A percentile compares a stretch with the other conserved stretches of the same genome.
Conservation (phyloP, 92 coral and sea anemone species). For the Palythoa grandis region DNA sequence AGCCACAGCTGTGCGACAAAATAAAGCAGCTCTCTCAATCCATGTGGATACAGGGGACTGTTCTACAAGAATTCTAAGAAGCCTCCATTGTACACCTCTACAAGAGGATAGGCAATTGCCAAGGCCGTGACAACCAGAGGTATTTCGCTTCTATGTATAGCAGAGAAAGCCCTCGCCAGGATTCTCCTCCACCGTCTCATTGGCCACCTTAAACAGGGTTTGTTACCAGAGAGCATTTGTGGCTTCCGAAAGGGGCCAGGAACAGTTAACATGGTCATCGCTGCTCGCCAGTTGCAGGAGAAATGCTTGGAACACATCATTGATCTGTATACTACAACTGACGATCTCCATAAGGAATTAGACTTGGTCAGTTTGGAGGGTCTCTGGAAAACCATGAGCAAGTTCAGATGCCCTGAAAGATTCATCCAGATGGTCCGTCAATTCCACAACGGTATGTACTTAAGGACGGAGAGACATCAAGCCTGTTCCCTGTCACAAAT, state of each 20-base stretch:
- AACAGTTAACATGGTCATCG: neutral
- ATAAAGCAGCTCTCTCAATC: neutral
- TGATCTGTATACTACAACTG: neutral
- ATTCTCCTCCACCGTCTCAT: neutral
- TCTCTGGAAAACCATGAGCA: neutral
- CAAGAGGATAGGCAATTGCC: neutral
- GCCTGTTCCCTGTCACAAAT: constrained; percentile 1
- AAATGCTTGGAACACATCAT: neutral
- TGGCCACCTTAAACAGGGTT: neutral
- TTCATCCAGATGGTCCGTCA: neutral
- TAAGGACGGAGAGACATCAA: neutral
- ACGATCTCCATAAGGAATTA: neutral
- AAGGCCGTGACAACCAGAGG: constrained; percentile 14
- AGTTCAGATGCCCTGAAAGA: constrained; percentile 7
- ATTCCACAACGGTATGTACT: neutral
- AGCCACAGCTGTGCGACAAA: neutral
- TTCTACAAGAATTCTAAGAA: neutral
- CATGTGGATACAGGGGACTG: neutral
- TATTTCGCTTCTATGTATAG: neutral
- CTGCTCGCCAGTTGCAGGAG: constrained; percentile 9
- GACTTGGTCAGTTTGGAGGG: neutral
- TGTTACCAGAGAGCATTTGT: neutral
- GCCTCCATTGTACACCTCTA: neutral
- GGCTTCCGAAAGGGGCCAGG: constrained; percentile 4
- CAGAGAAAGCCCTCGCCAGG: neutral